These are phyloP conservation scores for Epicauta chinensis DNA, from an alignment of 1,140 invertebrate genomes.

Conservation along the genomic window DNA sequence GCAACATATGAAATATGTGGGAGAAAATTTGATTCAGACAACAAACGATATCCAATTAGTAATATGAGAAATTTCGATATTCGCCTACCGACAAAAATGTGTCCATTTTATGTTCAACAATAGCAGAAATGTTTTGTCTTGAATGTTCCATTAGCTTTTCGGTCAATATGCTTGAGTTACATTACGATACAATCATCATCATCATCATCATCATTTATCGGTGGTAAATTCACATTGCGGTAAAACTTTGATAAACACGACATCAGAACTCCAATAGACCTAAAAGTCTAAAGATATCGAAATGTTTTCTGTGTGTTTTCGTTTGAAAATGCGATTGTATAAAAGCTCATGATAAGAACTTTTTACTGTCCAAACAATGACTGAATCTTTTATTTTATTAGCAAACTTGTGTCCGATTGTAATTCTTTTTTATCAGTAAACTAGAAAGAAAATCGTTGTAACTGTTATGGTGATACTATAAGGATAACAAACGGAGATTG, in stretches of 20 bases:
- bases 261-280: neutral
- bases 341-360: slow-evolving; percentile 25
- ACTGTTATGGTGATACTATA: too few species aligned
- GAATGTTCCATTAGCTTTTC: slow-evolving; percentile 6
- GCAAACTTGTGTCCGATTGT: slow-evolving; percentile 11
- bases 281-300: too few species aligned
- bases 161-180: too few species aligned
- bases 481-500: too few species aligned
- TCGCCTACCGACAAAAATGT: too few species aligned
- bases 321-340: slow-evolving; percentile 24
- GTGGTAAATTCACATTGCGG: slow-evolving; percentile 6
- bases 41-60: too few species aligned
- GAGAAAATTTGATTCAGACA: too few species aligned
- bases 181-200: too few species aligned
- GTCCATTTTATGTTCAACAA: too few species aligned
- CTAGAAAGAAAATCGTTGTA: too few species aligned
- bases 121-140: neutral
- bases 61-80: too few species aligned
- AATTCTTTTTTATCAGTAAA: slow-evolving; percentile 13
- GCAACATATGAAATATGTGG: too few species aligned
- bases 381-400: slow-evolving; percentile 22
- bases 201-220: slow-evolving; percentile 8
- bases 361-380: slow-evolving; percentile 24
- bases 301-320: slow-evolving; percentile 10
- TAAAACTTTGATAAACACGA: slow-evolving; percentile 19